Conservation (phyloP, 2,797 vertebrate species). For the Loris lydekkerianus region DNA sequence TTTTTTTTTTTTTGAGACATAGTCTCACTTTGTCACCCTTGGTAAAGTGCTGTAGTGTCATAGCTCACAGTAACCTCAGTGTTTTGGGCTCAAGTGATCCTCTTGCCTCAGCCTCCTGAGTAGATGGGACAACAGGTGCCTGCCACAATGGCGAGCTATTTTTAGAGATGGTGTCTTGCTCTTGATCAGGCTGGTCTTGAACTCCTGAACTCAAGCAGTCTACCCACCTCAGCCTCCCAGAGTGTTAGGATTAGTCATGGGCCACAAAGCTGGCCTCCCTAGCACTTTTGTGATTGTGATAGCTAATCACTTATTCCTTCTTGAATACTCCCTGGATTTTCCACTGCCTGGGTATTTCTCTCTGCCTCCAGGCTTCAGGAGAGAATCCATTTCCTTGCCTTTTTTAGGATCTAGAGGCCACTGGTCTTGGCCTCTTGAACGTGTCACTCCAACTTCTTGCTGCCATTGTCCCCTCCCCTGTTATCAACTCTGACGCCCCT, state of each 20-base stretch:
- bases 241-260: not conserved
- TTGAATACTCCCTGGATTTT: not conserved
- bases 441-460: not conserved
- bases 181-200: not conserved
- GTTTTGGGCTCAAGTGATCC: too few species aligned
- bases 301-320: not conserved
- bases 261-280: too few species aligned
- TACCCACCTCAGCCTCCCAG: not conserved
- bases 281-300: not conserved
- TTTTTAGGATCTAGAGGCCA: not conserved
- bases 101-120: too few species aligned
- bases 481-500: not conserved
- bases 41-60: too few species aligned
- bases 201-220: not conserved
- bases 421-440: not conserved
- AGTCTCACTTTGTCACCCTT: too few species aligned
- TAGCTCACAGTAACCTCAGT: too few species aligned
- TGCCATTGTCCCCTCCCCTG: rapidly evolving
- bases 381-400: not conserved
- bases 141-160: too few species aligned
- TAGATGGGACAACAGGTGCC: too few species aligned
- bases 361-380: not conserved
- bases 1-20: too few species aligned
- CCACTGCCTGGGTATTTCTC: not conserved
- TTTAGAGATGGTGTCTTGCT: too few species aligned